These are phyloP conservation scores for Parus major DNA, from an alignment of 2,113 vertebrate genomes.

Conservation along the genomic window DNA sequence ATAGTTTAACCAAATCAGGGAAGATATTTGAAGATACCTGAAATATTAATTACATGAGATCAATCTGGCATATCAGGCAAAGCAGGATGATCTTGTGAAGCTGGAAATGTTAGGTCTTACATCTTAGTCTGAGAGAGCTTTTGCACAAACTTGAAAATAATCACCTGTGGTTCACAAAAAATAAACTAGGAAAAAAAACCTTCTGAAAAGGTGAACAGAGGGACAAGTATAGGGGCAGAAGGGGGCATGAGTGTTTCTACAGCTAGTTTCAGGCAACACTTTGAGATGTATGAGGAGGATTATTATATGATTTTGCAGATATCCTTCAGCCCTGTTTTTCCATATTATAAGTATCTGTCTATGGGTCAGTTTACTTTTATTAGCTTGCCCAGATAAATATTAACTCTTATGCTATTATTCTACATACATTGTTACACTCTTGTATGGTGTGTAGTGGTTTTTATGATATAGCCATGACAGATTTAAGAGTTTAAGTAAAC, in stretches of 20 bases:
- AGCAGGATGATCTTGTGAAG: not conserved
- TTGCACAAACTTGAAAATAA: not conserved
- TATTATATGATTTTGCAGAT: not conserved
- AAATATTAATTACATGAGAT: not conserved
- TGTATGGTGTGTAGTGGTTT: not conserved
- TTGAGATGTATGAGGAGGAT: not conserved
- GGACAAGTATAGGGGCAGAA: not conserved
- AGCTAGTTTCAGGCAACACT: not conserved
- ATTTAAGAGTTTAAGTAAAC: not conserved
- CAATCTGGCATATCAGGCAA: not conserved
- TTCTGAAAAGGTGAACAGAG: not conserved
- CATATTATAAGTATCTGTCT: not conserved
- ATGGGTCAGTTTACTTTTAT: not conserved
- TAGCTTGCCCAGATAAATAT: not conserved
- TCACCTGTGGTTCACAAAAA: not conserved
- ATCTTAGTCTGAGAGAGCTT: not conserved
- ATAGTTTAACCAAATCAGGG: not conserved
- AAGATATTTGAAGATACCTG: not conserved
- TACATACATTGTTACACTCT: not conserved
- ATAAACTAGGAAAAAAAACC: not conserved
- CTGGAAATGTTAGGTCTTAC: not conserved
- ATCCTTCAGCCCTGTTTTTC: not conserved
- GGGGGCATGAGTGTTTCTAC: not conserved
- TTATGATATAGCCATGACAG: not conserved
- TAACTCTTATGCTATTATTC: not conserved